phyloP scores from a whole-genome alignment of 1,140 invertebrate genomes.

The Drosophila rhopaloa region DNA sequence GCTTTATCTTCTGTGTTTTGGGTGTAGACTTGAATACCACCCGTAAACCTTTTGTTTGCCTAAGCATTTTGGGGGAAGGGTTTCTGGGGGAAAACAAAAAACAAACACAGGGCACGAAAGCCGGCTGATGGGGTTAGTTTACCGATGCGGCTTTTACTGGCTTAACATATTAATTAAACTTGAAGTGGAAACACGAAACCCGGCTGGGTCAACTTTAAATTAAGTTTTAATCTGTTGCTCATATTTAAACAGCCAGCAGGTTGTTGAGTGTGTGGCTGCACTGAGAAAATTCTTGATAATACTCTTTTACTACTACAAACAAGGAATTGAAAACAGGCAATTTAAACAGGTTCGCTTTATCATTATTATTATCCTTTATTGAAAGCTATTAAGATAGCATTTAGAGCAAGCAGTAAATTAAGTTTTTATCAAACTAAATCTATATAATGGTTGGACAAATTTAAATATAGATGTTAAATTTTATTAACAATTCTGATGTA shows the following conservation, averaged over 20 bases:
- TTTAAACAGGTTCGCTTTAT: too few species aligned
- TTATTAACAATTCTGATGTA: too few species aligned
- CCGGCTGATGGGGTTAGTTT: conserved; percentile 53
- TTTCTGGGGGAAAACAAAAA: conserved; percentile 11
- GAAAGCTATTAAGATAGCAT: too few species aligned
- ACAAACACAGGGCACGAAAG: conserved; percentile 31
- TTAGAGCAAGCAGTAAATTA: too few species aligned
- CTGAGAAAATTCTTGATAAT: conserved; percentile 5
- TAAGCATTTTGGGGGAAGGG: neutral
- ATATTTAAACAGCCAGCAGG: conserved; percentile 72
- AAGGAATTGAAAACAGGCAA: neutral
- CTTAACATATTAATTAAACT: conserved; percentile 83
- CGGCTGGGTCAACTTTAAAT: conserved; percentile 71
- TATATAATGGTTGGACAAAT: neutral
- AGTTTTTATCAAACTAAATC: too few species aligned
- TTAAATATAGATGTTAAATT: neutral
- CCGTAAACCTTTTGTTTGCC: conserved; percentile 35
- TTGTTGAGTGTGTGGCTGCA: conserved; percentile 20
- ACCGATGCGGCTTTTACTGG: conserved; percentile 66
- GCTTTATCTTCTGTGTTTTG: conserved; percentile 14
- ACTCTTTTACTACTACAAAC: too few species aligned
- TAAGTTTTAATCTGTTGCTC: conserved; percentile 82
- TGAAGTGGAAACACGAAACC: conserved; percentile 69
- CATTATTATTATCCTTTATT: too few species aligned
- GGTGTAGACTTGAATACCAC: conserved; percentile 8